A percentile compares a stretch with the other conserved stretches of the same genome.
phyloP scores from a whole-genome alignment of 2,888 invertebrate species.

The Lapara coniferarum region DNA sequence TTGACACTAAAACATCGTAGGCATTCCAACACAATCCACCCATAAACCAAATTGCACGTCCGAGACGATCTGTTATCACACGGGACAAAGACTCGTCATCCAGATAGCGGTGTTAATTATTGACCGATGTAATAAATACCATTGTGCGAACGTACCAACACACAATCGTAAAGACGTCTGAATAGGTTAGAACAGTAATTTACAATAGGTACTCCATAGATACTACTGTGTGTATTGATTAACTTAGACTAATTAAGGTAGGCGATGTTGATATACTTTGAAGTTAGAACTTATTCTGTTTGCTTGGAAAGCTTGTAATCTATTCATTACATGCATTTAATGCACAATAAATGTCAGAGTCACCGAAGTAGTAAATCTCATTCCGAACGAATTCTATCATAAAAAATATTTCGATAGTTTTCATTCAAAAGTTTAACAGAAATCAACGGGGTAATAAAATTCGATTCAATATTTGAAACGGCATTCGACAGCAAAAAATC shows the following conservation, averaged over 20 bases:
- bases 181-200: slow-evolving; percentile 1
- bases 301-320: no score
- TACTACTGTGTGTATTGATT: no score
- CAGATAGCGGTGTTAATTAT: slow-evolving; percentile 15
- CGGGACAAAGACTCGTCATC: background rate
- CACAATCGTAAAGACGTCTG: slow-evolving; percentile 18
- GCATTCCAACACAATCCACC: background rate
- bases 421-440: background rate
- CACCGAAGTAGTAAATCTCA: no score
- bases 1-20: background rate
- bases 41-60: slow-evolving; percentile 13
- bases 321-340: no score
- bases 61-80: slow-evolving; percentile 7
- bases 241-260: no score
- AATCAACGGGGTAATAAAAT: background rate
- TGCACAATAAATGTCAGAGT: no score
- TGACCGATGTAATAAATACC: slow-evolving; percentile 15
- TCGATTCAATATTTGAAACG: background rate
- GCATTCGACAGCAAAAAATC: background rate
- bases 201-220: background rate
- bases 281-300: no score
- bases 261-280: no score
- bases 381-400: no score
- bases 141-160: background rate
- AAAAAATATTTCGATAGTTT: background rate